Base-by-base conservation (phyloP, 1,140 invertebrate species). In the Pararge aegeria region DNA sequence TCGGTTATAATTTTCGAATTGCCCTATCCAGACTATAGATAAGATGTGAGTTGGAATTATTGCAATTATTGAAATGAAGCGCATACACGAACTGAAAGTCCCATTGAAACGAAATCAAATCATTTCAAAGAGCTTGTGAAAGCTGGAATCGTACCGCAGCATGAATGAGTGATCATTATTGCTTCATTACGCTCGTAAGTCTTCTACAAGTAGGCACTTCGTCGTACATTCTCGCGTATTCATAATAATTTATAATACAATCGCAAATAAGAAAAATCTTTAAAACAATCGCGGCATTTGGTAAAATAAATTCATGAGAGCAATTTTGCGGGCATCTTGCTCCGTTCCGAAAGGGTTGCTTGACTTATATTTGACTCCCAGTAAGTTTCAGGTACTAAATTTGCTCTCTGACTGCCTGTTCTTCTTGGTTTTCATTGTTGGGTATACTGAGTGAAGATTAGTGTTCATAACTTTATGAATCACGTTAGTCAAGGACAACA, bases 21-120 rank as follows among this genome's bases (percentile, higher is more conserved):
- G 27, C 3, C n/a, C 30, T 12, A 12, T 12, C 0, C n/a, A n/a
- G n/a, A n/a, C n/a, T n/a, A 30, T 12, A 34, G 30, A 34, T 1
- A n/a, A 34, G 12, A 34, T 12, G 7, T 20, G 16, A 19, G 42
- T 16, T 19, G 10, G 20, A 20, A 46, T 12, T 2, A 46, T n/a
- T 7, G 42, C 42, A 46, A 20, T 46, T 46, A 46, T 20, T 20
- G 42, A 46, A 46, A 46, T 46, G 42, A 20, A 46, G 42, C 42
- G 42, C 42, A 46, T 12, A 46, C 19, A 20, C 42, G 42, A 46
- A 20, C 19, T 46, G 16, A 5, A 46, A 46, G 42, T 46, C 42
- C 42, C 42, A 46, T 46, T 46, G 42, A 46, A 46, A 6, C 19
- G 30, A 46, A 46, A 46, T 20, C 15, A 46, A 46, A 46, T 46